These are phyloP conservation scores for Odontocerum albicorne DNA, from an alignment of 2,888 invertebrate species.

Conservation along the genomic window DNA sequence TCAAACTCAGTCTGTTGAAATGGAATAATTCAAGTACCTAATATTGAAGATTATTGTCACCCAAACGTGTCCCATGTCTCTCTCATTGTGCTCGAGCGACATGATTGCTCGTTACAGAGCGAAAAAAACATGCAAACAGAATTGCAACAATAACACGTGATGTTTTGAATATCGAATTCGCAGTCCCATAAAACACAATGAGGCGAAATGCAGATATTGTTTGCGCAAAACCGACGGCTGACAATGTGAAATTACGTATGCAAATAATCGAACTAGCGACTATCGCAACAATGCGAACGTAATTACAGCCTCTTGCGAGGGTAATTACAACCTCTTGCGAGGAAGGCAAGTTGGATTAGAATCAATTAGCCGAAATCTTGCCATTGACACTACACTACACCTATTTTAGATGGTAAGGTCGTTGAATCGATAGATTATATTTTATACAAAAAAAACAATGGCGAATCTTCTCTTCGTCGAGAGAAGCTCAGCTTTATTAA, in stretches of 20 bases:
- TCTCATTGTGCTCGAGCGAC: constrained; percentile 19
- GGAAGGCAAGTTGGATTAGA: background rate
- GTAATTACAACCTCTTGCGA: background rate
- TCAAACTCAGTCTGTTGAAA: too few relatives aligned
- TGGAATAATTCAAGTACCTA: too few relatives aligned
- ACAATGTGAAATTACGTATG: constrained; percentile 35
- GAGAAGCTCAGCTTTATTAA: too few relatives aligned
- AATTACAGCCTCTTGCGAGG: constrained; percentile 21
- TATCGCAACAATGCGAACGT: constrained; percentile 28
- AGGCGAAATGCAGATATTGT: constrained; percentile 21
- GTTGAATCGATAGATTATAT: too few relatives aligned
- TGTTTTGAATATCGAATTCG: constrained; percentile 22
- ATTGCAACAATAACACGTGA: constrained; percentile 17
- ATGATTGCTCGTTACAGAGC: constrained; percentile 16
- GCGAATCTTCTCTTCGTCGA: too few relatives aligned
- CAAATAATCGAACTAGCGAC: constrained; percentile 30
- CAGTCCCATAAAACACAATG: constrained; percentile 15
- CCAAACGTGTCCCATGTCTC: constrained; percentile 3
- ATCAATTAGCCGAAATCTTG: too few relatives aligned
- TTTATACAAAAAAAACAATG: too few relatives aligned
- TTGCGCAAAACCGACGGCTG: constrained; percentile 22
- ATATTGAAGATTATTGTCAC: constrained; percentile 10
- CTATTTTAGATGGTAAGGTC: too few relatives aligned
- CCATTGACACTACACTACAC: too few relatives aligned
- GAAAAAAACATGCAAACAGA: constrained; percentile 18